phyloP scores from a whole-genome alignment of 2,113 vertebrate species.

The Malurus cyaneus region DNA sequence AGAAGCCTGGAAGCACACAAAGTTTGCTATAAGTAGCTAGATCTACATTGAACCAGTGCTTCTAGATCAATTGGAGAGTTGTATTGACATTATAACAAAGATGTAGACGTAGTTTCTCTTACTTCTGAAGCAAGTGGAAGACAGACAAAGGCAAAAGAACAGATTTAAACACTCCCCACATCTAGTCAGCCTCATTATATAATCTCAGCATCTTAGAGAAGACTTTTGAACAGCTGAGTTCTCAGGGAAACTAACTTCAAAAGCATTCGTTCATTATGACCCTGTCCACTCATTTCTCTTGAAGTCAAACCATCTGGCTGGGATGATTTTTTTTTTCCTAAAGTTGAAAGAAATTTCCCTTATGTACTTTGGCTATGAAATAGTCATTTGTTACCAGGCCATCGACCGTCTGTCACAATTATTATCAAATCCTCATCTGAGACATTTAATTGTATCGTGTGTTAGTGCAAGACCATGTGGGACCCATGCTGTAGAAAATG shows the following conservation, averaged over 20 bases:
- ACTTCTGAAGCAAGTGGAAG: neutral
- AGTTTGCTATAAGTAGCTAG: neutral
- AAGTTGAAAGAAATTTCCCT: neutral
- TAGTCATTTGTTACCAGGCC: neutral
- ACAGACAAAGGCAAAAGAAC: neutral
- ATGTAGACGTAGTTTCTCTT: neutral
- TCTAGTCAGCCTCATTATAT: neutral
- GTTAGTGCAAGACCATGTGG: neutral
- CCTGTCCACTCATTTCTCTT: neutral
- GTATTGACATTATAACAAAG: neutral
- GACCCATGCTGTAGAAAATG: neutral
- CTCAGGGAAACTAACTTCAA: neutral
- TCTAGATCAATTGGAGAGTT: neutral
- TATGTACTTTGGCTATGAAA: neutral
- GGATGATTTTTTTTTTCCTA: neutral
- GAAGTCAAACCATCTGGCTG: neutral
- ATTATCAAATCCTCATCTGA: neutral
- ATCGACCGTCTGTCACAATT: neutral
- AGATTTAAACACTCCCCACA: neutral
- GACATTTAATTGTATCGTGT: neutral
- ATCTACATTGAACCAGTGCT: neutral
- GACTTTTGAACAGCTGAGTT: neutral
- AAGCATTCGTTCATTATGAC: neutral
- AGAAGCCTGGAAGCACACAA: rapidly evolving
- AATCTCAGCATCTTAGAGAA: neutral